Conservation (phyloP, 2,797 vertebrate genomes). For the Parotocinclus haroldoi region DNA sequence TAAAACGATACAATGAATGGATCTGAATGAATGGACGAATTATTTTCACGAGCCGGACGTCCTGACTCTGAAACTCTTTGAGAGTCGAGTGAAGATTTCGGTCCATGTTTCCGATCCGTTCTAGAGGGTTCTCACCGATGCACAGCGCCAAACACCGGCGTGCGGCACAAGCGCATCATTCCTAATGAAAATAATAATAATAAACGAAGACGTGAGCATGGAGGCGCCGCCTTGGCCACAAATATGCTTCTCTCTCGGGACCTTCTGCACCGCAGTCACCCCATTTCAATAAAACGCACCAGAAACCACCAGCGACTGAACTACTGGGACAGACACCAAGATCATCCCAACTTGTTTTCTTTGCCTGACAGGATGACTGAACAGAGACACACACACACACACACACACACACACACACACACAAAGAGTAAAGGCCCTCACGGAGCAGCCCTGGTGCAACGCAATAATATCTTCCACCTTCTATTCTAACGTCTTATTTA, state of each 20-base stretch:
- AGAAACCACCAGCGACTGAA: constrained; percentile 33
- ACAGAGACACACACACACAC: constrained; percentile 3
- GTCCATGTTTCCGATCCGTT: too few species aligned
- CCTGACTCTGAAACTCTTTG: too few species aligned
- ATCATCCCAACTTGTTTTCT: constrained; percentile 22
- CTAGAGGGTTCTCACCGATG: constrained; percentile 10
- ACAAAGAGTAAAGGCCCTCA: too few species aligned
- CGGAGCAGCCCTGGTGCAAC: too few species aligned
- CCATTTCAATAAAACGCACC: constrained; percentile 10
- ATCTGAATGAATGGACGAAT: too few species aligned
- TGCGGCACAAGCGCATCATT: background rate
- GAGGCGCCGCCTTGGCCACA: constrained; percentile 36
- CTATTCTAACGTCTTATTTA: too few species aligned
- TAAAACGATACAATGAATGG: too few species aligned
- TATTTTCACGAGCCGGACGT: too few species aligned
- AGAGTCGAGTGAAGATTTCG: too few species aligned
- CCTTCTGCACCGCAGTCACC: constrained; percentile 21
- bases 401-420: background rate
- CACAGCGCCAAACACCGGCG: background rate
- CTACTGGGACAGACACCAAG: constrained; percentile 24
- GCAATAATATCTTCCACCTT: too few species aligned
- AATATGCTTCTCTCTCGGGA: constrained; percentile 23
- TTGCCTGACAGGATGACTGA: constrained; percentile 7
- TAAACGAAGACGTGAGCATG: constrained; percentile 37
- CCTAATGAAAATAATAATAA: constrained; percentile 33